Percentiles rank a stretch among this genome's conserved stretches.
phyloP scores from a whole-genome alignment of 2,888 invertebrate genomes.

The Zeuzera pyrina region DNA sequence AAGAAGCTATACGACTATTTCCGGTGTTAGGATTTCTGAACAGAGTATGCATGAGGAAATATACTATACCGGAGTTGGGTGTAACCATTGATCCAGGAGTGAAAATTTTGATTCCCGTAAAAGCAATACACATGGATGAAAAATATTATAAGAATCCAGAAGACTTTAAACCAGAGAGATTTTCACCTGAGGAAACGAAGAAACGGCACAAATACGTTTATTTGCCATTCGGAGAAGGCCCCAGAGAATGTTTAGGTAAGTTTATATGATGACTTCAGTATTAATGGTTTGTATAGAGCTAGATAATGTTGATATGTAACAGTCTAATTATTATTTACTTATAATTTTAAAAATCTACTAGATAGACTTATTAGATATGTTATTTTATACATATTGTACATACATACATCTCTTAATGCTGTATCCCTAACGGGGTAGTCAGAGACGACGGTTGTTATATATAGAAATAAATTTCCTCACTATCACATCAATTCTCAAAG shows the following conservation, averaged over 20 bases:
- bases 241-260: conserved; percentile 13
- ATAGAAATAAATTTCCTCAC: too few relatives aligned
- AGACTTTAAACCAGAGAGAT: conserved; percentile 51
- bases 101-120: conserved; percentile 7
- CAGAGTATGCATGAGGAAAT: conserved; percentile 7
- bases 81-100: conserved; percentile 10
- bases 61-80: conserved; percentile 9
- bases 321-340: too few relatives aligned
- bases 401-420: too few relatives aligned
- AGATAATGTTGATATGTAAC: not conserved
- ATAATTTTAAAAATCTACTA: too few relatives aligned
- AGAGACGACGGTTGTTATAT: too few relatives aligned
- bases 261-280: too few relatives aligned
- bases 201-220: conserved; percentile 17
- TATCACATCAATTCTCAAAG: too few relatives aligned
- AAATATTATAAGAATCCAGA: conserved; percentile 47
- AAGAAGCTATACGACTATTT: conserved; percentile 10
- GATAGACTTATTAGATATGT: too few relatives aligned
- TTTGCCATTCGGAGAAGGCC: conserved; percentile 15
- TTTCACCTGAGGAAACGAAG: conserved; percentile 24
- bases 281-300: not conserved
- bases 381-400: too few relatives aligned
- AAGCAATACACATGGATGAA: conserved; percentile 27
- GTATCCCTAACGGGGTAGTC: too few relatives aligned
- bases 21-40: conserved; percentile 8